Conservation (phyloP, 2,113 vertebrate species). For the Apaloderma vittatum region DNA sequence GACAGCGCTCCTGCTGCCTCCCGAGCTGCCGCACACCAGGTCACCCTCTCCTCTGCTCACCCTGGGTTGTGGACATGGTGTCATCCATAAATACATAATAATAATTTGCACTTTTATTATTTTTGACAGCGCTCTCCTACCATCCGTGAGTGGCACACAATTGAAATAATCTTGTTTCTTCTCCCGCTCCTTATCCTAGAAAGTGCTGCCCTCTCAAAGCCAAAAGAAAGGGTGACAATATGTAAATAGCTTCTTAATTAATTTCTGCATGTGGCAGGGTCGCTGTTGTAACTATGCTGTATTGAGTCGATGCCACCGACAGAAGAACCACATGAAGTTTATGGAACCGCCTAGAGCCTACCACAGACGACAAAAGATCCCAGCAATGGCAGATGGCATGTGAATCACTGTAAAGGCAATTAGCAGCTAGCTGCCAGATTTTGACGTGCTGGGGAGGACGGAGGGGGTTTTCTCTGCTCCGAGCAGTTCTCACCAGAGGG, state of each 20-base stretch:
- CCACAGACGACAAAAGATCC: slow-evolving; percentile 41
- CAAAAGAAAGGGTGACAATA: neutral
- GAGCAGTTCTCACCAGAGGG: slow-evolving; percentile 45
- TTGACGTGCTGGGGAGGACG: slow-evolving; percentile 46
- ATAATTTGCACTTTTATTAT: neutral
- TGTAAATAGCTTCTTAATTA: neutral
- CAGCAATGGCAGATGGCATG: slow-evolving; percentile 68
- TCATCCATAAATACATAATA: neutral
- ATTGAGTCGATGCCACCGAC: neutral
- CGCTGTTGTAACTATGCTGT: neutral
- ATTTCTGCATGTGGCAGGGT: neutral
- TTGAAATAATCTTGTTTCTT: neutral
- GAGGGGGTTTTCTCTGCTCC: slow-evolving; percentile 55
- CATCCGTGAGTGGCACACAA: neutral
- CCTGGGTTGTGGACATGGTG: neutral
- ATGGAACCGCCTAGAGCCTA: slow-evolving; percentile 10
- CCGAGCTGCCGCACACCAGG: neutral
- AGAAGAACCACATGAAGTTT: slow-evolving; percentile 45
- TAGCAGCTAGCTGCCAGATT: slow-evolving; percentile 70
- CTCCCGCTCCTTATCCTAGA: neutral
- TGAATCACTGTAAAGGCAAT: slow-evolving; percentile 68
- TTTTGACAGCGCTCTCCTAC: neutral
- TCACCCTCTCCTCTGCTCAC: neutral
- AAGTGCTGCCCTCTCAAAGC: neutral
- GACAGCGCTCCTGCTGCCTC: neutral